Conservation (phyloP, 2,888 invertebrate species). For the Parnassius orleans region DNA sequence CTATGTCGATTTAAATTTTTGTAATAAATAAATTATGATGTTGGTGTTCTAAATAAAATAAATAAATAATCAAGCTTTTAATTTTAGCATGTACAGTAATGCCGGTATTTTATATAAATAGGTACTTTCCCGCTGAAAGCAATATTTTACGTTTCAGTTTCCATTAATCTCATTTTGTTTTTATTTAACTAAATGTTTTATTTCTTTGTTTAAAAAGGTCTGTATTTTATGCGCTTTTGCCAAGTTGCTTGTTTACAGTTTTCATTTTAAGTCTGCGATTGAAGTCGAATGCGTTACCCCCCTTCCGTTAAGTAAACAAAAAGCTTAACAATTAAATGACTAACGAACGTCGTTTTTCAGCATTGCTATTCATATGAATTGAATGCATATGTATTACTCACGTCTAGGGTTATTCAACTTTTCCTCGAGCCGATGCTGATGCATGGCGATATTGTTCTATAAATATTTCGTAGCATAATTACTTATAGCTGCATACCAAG, state of each 20-base stretch:
- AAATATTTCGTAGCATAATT: conserved; percentile 27
- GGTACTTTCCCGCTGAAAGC: neutral
- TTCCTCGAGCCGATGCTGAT: conserved; percentile 37
- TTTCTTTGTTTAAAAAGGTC: conserved; percentile 17
- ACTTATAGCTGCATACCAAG: neutral
- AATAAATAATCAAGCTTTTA: too few relatives aligned
- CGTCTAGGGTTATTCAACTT: conserved; percentile 63
- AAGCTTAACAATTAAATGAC: conserved; percentile 4
- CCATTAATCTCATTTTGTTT: neutral
- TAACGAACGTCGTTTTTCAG: conserved; percentile 6
- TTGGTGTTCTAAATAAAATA: too few relatives aligned
- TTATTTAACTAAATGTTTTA: conserved; percentile 3
- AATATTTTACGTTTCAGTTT: neutral
- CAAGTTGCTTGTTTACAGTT: conserved; percentile 6
- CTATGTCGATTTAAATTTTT: too few relatives aligned
- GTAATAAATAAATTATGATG: too few relatives aligned
- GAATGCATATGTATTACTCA: conserved; percentile 23
- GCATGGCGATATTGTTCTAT: conserved; percentile 32
- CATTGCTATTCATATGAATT: conserved; percentile 17
- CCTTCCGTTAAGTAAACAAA: conserved; percentile 3
- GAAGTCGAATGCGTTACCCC: neutral
- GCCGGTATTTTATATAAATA: too few relatives aligned
- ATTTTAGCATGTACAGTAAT: too few relatives aligned
- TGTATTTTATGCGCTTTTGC: conserved; percentile 14
- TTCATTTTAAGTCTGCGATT: neutral